Evolutionary conservation across 53 echinoderm and acorn worm genomes (phyloP).

Genomic region (Arbacia lixula): DNA sequence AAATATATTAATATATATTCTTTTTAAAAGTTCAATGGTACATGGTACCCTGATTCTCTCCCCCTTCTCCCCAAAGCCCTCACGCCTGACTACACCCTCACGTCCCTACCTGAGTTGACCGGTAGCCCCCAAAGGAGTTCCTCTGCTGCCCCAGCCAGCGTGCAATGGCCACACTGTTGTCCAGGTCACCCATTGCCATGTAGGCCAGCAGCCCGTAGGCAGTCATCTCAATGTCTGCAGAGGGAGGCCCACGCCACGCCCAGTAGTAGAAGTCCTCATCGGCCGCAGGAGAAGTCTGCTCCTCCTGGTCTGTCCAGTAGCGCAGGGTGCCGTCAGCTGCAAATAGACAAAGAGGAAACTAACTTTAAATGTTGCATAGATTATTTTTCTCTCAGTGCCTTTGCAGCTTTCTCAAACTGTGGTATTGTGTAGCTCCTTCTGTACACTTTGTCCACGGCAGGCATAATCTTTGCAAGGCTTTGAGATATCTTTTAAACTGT

Average conservation of each 20-base stretch:
- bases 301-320: slow-evolving; percentile 30
- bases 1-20: no score
- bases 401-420: neutral
- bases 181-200: slow-evolving; percentile 24
- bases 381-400: neutral
- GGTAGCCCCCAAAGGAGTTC: slow-evolving; percentile 68
- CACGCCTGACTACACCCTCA: no score
- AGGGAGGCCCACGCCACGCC: slow-evolving; percentile 46
- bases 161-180: slow-evolving; percentile 19
- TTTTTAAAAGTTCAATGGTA: no score
- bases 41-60: no score
- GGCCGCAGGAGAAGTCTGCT: neutral
- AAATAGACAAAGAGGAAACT: neutral
- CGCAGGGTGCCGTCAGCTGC: neutral
- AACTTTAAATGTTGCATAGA: neutral
- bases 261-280: slow-evolving; percentile 26
- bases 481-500: no score
- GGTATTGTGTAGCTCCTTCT: neutral
- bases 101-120: slow-evolving; percentile 71
- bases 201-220: slow-evolving; percentile 67
- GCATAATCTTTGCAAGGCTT: no score
- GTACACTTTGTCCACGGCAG: no score
- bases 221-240: slow-evolving; percentile 69
- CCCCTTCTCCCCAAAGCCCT: no score
- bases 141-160: slow-evolving; percentile 65